Percentiles rank a stretch among this genome's conserved stretches.
These are phyloP conservation scores for Ammodramus savannarum DNA, from an alignment of 2,113 vertebrate species.

Conservation along the genomic window DNA sequence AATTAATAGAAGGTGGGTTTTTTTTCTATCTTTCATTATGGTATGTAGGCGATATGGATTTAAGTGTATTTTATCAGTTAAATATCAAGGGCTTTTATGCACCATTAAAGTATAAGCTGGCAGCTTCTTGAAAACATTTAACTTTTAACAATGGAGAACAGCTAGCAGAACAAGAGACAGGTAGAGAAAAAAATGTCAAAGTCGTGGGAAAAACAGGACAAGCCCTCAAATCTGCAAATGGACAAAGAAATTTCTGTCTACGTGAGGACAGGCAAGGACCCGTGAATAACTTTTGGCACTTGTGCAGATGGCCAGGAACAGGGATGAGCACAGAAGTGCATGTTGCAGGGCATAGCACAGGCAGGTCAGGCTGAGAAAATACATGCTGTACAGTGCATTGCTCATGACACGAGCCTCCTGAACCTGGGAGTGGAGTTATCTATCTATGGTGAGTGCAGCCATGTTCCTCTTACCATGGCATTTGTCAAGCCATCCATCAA, in stretches of 20 bases:
- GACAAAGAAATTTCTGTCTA: neutral
- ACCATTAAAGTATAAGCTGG: neutral
- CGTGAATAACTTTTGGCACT: neutral
- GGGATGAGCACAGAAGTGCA: neutral
- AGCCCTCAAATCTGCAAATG: neutral
- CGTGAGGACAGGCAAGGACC: neutral
- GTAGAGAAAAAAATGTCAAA: neutral
- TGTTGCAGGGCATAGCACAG: neutral
- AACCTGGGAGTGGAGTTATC: neutral
- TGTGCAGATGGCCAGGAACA: neutral
- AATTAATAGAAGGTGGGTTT: neutral
- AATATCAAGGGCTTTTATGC: neutral
- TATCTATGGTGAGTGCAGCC: neutral
- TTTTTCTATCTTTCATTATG: neutral
- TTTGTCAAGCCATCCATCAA: conserved; percentile 1
- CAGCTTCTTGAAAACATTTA: neutral
- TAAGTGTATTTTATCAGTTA: neutral
- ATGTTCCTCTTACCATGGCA: neutral
- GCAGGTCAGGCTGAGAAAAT: neutral
- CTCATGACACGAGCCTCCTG: neutral
- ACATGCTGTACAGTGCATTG: conserved; percentile 1
- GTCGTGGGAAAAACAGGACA: neutral
- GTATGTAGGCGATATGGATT: neutral
- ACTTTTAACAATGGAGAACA: neutral
- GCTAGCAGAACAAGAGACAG: neutral